phyloP scores from a whole-genome alignment of 2,888 invertebrate species.

The Acronicta alni region DNA sequence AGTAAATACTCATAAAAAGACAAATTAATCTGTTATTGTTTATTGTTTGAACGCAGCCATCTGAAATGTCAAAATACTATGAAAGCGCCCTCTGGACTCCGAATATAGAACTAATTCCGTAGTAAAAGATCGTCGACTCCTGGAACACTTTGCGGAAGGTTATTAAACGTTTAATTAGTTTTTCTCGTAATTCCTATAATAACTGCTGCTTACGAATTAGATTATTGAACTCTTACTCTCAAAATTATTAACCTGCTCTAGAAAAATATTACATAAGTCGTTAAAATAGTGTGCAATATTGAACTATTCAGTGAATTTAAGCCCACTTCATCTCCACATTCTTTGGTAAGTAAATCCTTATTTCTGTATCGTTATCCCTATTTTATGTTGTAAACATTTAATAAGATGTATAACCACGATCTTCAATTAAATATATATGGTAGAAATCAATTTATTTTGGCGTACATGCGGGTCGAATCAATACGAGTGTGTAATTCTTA shows the following conservation, averaged over 20 bases:
- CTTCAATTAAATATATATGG: not conserved
- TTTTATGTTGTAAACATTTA: slow-evolving; percentile 10
- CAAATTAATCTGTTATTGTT: too few relatives aligned
- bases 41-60: slow-evolving; percentile 24
- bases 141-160: slow-evolving; percentile 48
- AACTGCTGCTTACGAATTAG: slow-evolving; percentile 18
- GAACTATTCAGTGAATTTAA: slow-evolving; percentile 42
- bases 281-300: slow-evolving; percentile 34
- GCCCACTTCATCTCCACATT: slow-evolving; percentile 40
- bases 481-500: slow-evolving; percentile 19
- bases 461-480: slow-evolving; percentile 49
- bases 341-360: slow-evolving; percentile 60
- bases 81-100: slow-evolving; percentile 17
- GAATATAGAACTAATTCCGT: slow-evolving; percentile 10
- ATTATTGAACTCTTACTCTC: slow-evolving; percentile 8
- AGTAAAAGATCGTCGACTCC: slow-evolving; percentile 24
- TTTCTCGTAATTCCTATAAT: slow-evolving; percentile 39
- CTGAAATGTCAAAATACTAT: slow-evolving; percentile 45
- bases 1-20: too few relatives aligned
- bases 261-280: slow-evolving; percentile 26
- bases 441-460: slow-evolving; percentile 17
- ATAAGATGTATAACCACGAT: not conserved
- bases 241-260: slow-evolving; percentile 19
- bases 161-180: slow-evolving; percentile 44
- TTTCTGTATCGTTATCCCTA: slow-evolving; percentile 51